A percentile compares a stretch with the other conserved stretches of the same genome.
Evolutionary conservation across 1,140 invertebrate species (phyloP).

Genomic region (Phortica variegata): DNA sequence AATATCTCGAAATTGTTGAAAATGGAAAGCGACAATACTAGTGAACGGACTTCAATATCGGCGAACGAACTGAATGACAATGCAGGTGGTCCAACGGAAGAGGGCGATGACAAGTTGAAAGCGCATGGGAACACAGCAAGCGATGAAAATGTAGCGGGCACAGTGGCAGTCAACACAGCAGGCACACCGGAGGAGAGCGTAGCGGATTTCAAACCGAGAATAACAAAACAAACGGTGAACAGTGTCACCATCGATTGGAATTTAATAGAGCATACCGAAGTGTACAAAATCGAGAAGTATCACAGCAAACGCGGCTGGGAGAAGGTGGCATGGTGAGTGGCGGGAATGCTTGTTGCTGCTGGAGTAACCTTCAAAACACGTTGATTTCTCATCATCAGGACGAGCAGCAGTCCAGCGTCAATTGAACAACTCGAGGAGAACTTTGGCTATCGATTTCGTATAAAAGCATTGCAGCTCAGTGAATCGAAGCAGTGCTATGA

Average conservation of each 20-base stretch:
- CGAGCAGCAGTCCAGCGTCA: slow-evolving; percentile 15
- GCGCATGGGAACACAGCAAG: not conserved
- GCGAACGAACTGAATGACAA: slow-evolving; percentile 26
- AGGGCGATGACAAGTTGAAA: slow-evolving; percentile 12
- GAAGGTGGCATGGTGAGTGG: slow-evolving; percentile 29
- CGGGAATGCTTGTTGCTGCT: not conserved
- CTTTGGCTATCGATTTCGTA: slow-evolving; percentile 38
- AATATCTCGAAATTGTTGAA: slow-evolving; percentile 33
- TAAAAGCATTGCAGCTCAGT: slow-evolving; percentile 29
- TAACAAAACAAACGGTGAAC: slow-evolving; percentile 29
- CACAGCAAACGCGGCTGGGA: slow-evolving; percentile 35
- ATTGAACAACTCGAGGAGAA: slow-evolving; percentile 43
- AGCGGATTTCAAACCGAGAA: slow-evolving; percentile 21
- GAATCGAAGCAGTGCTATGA: slow-evolving; percentile 16
- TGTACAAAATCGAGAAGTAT: slow-evolving; percentile 41
- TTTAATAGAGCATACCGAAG: slow-evolving; percentile 8
- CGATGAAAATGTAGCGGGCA: not conserved
- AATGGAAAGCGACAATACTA: too few species aligned
- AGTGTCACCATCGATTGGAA: slow-evolving; percentile 38
- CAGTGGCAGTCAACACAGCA: slow-evolving; percentile 6
- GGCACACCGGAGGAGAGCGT: too few species aligned
- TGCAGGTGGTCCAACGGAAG: slow-evolving; percentile 4
- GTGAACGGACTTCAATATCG: slow-evolving; percentile 29
- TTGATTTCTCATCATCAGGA: too few species aligned
- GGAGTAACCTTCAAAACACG: not conserved